Evolutionary conservation across 2,113 vertebrate genomes (phyloP).

Genomic region (Pao palembangensis): DNA sequence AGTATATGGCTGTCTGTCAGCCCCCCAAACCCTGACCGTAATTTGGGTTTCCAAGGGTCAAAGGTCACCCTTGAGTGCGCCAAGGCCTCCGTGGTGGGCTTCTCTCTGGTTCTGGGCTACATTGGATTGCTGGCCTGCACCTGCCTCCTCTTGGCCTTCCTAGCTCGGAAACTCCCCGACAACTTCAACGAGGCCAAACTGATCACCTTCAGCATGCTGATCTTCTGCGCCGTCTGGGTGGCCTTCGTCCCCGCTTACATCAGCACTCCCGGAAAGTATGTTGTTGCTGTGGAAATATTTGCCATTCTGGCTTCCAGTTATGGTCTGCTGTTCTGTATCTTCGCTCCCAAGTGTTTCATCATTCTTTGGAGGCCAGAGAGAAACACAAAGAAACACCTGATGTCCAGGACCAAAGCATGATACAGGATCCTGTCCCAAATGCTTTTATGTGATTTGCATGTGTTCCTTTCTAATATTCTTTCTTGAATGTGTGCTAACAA

Average conservation of each 20-base stretch:
- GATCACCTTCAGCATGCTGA: conserved; percentile 79
- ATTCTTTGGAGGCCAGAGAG: conserved; percentile 69
- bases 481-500: no score
- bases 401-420: conserved; percentile 45
- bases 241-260: conserved; percentile 73
- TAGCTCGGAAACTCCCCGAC: conserved; percentile 72
- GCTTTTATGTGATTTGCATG: no score
- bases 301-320: conserved; percentile 73
- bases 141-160: conserved; percentile 70
- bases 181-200: conserved; percentile 64
- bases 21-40: conserved; percentile 57
- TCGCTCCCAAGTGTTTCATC: conserved; percentile 73
- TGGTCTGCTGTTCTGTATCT: conserved; percentile 66
- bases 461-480: no score
- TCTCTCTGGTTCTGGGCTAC: conserved; percentile 70
- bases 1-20: conserved; percentile 63
- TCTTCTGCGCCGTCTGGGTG: conserved; percentile 74
- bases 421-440: no score
- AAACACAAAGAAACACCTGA: conserved; percentile 70
- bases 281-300: conserved; percentile 69
- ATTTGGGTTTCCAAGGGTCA: conserved; percentile 52
- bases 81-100: conserved; percentile 62
- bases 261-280: conserved; percentile 71
- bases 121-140: conserved; percentile 66
- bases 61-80: conserved; percentile 67